Conservation (phyloP, 2,797 vertebrate genomes). For the Karalla daura region DNA sequence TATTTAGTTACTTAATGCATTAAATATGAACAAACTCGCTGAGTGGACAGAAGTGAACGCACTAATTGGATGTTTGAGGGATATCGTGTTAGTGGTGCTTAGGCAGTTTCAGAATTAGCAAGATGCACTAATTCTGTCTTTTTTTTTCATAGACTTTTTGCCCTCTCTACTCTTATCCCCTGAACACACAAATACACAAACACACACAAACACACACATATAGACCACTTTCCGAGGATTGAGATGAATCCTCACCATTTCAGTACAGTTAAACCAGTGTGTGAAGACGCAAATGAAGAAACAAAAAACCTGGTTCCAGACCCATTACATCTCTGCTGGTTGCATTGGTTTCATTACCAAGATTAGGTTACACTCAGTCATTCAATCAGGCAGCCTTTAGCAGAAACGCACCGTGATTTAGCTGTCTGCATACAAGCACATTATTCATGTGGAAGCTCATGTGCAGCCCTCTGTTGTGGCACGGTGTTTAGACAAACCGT, state of each 20-base stretch:
- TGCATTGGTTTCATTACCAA: conserved; percentile 46
- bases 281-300: not conserved
- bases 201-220: not conserved
- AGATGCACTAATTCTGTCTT: conserved; percentile 51
- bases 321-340: conserved; percentile 35
- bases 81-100: conserved; percentile 48
- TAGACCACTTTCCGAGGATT: conserved; percentile 15
- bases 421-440: conserved; percentile 12
- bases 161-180: conserved; percentile 13
- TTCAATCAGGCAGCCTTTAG: conserved; percentile 55
- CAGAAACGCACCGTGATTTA: conserved; percentile 31
- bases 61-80: conserved; percentile 64
- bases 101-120: conserved; percentile 37
- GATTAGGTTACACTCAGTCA: conserved; percentile 55
- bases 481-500: conserved; percentile 6
- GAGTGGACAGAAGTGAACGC: conserved; percentile 54
- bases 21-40: conserved; percentile 63
- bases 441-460: conserved; percentile 8
- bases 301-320: conserved; percentile 15
- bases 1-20: conserved; percentile 66
- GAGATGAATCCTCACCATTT: conserved; percentile 17
- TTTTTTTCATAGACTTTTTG: conserved; percentile 27
- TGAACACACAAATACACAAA: not conserved
- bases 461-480: conserved; percentile 15
- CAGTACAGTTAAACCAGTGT: conserved; percentile 10